Base-by-base conservation (phyloP, 30 jellyfish, hydroid and myxozoan genomes). In the Hydractinia echinata region DNA sequence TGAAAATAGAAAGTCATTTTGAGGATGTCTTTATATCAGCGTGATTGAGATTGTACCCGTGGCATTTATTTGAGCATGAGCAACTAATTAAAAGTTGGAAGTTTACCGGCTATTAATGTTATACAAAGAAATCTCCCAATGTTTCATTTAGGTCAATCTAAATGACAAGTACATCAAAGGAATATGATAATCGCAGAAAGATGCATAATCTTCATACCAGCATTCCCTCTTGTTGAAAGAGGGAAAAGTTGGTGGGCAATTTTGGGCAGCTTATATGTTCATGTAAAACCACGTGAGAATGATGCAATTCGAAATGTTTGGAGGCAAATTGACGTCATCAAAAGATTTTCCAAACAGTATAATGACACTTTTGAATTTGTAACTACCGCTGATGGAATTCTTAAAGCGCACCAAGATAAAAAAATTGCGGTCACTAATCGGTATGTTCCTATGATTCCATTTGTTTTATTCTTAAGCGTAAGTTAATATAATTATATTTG, bases 171-270 rank as follows among this genome's bases (percentile, higher is more conserved):
- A 8, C 9, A 71, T 71, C 66, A n/a, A 71, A 30, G n/a, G 81
- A 68, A 30, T 20, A 7, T 0, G 81, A 58, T 19, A 30, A 30
- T 2, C 1, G 2, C 1, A 30, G 44, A 30, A 30, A 2, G 44
- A 30, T 30, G 44, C 44, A 30, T 30, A 30, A 30, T 30, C 44
- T 30, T 30, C 81, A 71, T 15, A 71, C 81, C 9, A 71, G 13
- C 60, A 71, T 71, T n/a, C n/a, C 15, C 67, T 68, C 2, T 9
- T 30, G 3, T 52, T 71, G 8, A 48, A 52, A 3, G 50, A 71
- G 81, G 81, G 81, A 71, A 71, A 71, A 71, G 81, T 71, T 71
- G 81, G 81, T 19, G 81, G 81, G 1, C 81, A 71, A 50, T 71
- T 71, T 15, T 71, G 81, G 81, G 81, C 81, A 3, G 44, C 81